Evolutionary conservation across 2,888 invertebrate species (phyloP), one percentile per base, ranked within the genome.

Genomic region (Ryuthela nishihirai): DNA sequence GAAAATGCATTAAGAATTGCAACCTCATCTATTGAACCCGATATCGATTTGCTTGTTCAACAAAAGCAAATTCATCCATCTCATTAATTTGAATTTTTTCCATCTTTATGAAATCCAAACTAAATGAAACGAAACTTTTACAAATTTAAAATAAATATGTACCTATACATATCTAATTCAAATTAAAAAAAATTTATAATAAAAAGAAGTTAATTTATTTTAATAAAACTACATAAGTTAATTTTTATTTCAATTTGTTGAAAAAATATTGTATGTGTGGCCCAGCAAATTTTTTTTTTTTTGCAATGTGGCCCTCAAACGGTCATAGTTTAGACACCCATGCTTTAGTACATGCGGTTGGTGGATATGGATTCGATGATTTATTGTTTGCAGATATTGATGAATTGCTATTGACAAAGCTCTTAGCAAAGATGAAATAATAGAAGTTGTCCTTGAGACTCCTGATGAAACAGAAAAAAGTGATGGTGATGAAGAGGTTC

Each of bases 1-100:
- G 34, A 32, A 34, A 44, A 44, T 34, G 21, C 44, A 21, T 34
- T 44, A 21, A 29, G 32, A 43, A 23, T 34, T 21, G 34, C 21
- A 34, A 44, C 34, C 32, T 18, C 20, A 2, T 18, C 34, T 34
- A 21, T 32, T 34, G 21, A 34, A 44, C 32, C 44, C 3, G 34
- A 44, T 34, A 44, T 32, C 7, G 21, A 34, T 43, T 43, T 5
- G 32, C 2, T 43, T 43, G 29, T 29, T 32, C 43, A 43, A 43
- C 43, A 43, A 43, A 43, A 32, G 17, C 1, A 43, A 43, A 43
- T 43, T 29, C 43, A 3, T 43, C 32, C 43, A 43, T 43, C 26
- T 38, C 10, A 18, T 38, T 38, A 18, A 7, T 38, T 38, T 38
- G 38, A 17, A 4, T 38, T 17, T 38, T 38, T 38, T 38, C 38